Base-by-base conservation (phyloP, 2,113 vertebrate genomes). In the Dromas ardeola region DNA sequence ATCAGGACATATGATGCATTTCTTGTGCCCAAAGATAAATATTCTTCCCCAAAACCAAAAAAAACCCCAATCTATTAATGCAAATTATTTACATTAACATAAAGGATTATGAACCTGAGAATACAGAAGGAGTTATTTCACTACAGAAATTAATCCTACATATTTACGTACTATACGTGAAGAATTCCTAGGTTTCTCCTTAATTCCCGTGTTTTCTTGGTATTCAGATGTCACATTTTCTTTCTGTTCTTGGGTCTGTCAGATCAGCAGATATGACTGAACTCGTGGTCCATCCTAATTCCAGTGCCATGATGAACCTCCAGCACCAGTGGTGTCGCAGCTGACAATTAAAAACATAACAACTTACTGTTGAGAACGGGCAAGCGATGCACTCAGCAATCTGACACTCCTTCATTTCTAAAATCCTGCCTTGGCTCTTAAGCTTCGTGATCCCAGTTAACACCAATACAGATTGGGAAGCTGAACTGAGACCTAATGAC, bases 381-480 rank as follows among this genome's bases (percentile, higher is more conserved):
- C 87, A 94, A 88, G 85, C 27, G 91, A 95, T 83, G 71, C 52
- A 49, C 71, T 47, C 53, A 4, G 78, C 34, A 58, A 90, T 77
- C 80, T 12, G 9, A 93, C 78, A 88, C 92, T 94, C 79, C 84
- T 96, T 93, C 70, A 83, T 69, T 90, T 90, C 93, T 88, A 82
- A 94, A 95, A 93, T 58, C 74, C 76, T 94, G 71, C 92, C 49
- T 94, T 0, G 5, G 49, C 76, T 96, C 93, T 94, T 96, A 94
- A 97, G 90, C 95, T 96, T 47, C 23, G 16, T 92, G 93, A 97
- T 96, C 92, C 97, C 97, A 81, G 81, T 82, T 93, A 97, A 96
- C 92, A 90, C 90, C 90, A 26, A 61, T 42, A 94, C 81, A 72
- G 88, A 93, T 88, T 93, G 95, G 86, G 90, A 95, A 93, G 78